Base-by-base conservation (phyloP, 2,113 vertebrate species). In the Oostethus manadensis region DNA sequence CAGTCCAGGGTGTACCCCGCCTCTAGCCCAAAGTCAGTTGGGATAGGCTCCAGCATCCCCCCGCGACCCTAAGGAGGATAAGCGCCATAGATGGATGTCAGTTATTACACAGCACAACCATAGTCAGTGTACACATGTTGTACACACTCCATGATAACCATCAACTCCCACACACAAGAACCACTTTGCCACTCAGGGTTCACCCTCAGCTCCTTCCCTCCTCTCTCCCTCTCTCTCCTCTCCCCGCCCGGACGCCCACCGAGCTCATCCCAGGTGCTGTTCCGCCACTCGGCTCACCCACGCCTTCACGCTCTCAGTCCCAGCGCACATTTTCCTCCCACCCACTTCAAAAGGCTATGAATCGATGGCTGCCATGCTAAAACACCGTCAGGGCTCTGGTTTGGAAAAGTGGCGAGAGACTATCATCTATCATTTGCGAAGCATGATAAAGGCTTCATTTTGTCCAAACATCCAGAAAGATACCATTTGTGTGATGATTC, bases 231-330 rank as follows among this genome's bases (percentile, higher is more conserved):
- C 59, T 26, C 47, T 6, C 59, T 61, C 48, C 60, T 54, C 43
- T 17, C 50, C 48, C 67, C 64, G 26, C 58, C 71, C 78, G 54
- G 48, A 70, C 80, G 70, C 82, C 82, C 62, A 84, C 80, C 77
- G 70, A 79, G 80, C 84, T 84, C 86, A 71, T 87, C 86, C 86
- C 87, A 88, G 89, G 88, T 89, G 87, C 81, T 77, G 69, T 66
- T 84, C 67, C 82, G 79, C 71, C 87, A 80, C 85, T 86, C 79
- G 58, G 69, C 83, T 80, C 87, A 76, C 89, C 86, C 86, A 90
- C 90, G 63, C 83, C 66, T 77, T 80, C 83, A 64, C 77, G 70
- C 84, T 71, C 80, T 72, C 73, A 68, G 76, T 81, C 79, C 81
- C 78, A 68, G 68, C 2, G 58, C 84, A 62, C 78, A 67, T 82